Percentiles rank a stretch among this genome's conserved stretches.
Conservation (phyloP, 2,888 invertebrate species). For the Mythimna impura region DNA sequence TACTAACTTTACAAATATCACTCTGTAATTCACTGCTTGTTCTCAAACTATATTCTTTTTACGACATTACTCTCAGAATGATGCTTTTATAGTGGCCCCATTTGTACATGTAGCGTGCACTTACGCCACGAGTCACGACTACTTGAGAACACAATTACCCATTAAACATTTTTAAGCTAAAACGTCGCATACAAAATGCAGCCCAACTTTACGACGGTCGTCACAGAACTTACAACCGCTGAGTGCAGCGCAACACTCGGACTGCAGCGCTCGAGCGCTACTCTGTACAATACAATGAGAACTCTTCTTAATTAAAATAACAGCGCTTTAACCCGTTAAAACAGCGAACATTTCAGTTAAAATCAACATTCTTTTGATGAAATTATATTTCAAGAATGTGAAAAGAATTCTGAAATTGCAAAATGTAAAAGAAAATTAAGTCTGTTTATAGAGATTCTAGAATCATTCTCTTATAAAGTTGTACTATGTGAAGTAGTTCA, state of each 20-base stretch:
- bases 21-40: background rate
- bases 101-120: constrained; percentile 1
- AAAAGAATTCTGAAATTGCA: constrained; percentile 33
- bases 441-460: background rate
- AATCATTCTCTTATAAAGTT: background rate
- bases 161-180: constrained; percentile 37
- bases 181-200: constrained; percentile 35
- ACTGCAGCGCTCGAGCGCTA: constrained; percentile 21
- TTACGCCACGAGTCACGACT: background rate
- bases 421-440: constrained; percentile 17
- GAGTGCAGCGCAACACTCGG: constrained; percentile 36
- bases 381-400: constrained; percentile 47
- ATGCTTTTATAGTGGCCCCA: background rate
- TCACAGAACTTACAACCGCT: constrained; percentile 37
- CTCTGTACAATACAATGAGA: constrained; percentile 29
- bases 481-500: background rate
- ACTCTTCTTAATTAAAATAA: constrained; percentile 54
- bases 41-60: background rate
- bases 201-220: constrained; percentile 28
- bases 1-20: background rate
- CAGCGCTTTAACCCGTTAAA: constrained; percentile 34
- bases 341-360: constrained; percentile 36
- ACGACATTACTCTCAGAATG: background rate
- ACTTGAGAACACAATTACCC: constrained; percentile 40
- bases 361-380: constrained; percentile 54